Evolutionary conservation across 2,888 invertebrate genomes (phyloP).

Genomic region (Lottia gigantea): DNA sequence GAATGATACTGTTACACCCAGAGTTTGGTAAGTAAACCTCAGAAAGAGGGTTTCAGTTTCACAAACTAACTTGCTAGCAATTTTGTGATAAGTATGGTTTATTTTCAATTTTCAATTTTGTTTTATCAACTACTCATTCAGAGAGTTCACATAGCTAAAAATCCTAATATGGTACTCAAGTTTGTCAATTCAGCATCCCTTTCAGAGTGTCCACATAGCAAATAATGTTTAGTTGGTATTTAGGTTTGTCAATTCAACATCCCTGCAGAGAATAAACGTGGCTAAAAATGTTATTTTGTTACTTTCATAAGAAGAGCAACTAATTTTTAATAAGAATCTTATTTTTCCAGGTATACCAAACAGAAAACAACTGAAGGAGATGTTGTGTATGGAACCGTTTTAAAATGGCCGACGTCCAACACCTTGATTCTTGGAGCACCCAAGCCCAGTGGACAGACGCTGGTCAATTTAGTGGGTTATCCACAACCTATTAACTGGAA

Average conservation of each 20-base stretch:
- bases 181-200: no score
- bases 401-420: conserved; percentile 78
- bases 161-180: no score
- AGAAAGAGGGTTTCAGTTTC: no score
- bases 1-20: conserved; percentile 77
- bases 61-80: no score
- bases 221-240: no score
- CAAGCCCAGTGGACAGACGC: conserved; percentile 51
- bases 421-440: conserved; percentile 71
- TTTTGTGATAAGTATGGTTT: no score
- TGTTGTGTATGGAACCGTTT: conserved; percentile 76
- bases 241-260: background rate
- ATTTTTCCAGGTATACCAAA: conserved; percentile 50
- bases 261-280: background rate
- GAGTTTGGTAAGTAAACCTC: conserved; percentile 76
- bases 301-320: no score
- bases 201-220: no score
- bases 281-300: no score
- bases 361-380: conserved; percentile 17
- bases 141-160: no score
- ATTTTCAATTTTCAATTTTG: no score
- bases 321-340: background rate
- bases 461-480: conserved; percentile 72
- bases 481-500: conserved; percentile 23
- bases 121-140: no score